A percentile compares a stretch with the other conserved stretches of the same genome.
These are phyloP conservation scores for Bombus polaris DNA, from an alignment of 1,140 invertebrate genomes.

Conservation along the genomic window DNA sequence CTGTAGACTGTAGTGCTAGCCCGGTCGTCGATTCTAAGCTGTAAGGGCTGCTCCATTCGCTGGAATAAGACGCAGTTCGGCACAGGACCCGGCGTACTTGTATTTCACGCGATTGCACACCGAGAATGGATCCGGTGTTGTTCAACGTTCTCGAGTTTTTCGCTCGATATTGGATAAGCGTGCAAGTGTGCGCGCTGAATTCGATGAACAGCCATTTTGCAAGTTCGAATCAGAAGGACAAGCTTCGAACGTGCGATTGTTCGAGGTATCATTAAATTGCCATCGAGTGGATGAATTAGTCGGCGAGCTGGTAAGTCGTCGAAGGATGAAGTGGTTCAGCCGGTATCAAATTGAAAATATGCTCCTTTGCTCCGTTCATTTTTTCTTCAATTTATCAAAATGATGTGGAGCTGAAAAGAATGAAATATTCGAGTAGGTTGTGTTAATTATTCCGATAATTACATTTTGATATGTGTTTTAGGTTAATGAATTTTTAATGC, in stretches of 20 bases:
- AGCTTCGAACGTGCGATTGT: no score
- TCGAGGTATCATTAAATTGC: not conserved
- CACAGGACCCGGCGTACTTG: not conserved
- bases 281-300: not conserved
- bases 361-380: not conserved
- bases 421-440: no score
- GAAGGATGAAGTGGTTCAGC: not conserved
- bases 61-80: not conserved
- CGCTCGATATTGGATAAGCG: slow-evolving; percentile 8
- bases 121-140: not conserved
- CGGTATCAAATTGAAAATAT: not conserved
- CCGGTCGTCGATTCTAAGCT: not conserved
- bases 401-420: no score
- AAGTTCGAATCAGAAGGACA: no score
- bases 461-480: no score
- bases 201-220: not conserved
- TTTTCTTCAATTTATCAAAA: no score
- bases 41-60: slow-evolving; percentile 3
- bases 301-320: not conserved
- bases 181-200: not conserved
- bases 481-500: no score
- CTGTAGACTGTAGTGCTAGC: not conserved
- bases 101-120: slow-evolving; percentile 20
- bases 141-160: not conserved
- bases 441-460: no score